Evolutionary conservation across 2,888 invertebrate species (phyloP), one percentile per base, ranked within the genome.

Genomic region (Busseola fusca): DNA sequence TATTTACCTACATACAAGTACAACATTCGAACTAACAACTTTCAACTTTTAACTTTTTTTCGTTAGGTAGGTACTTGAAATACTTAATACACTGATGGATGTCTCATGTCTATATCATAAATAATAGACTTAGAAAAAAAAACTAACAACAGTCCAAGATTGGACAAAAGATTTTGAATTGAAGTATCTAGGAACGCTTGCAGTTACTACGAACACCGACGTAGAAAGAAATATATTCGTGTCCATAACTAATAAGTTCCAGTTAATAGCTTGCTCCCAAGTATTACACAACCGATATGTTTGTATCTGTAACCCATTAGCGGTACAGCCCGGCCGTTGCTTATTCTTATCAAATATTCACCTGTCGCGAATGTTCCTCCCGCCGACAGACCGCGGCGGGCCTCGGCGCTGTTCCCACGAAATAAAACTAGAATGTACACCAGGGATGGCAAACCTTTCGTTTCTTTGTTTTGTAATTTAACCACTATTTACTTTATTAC

Each of bases 291-390:
- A 50, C 57, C 25, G 50, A 25, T 66, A 67, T 56, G 27, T 50
- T 59, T 25, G 1, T 25, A 30, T 62, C 12, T 1, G 50, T 27
- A 16, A 52, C 59, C 7, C 6, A 45, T 45, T 45, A 18, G 16
- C 18, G 18, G 21, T 56, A 27, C 3, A n/a, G 25, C 21, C 1
- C 18, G 16, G 52, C 25, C 64, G 79, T 80, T 74, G 82, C 69
- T 74, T 72, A 82, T 74, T 78, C 74, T 67, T 78, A 78, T 81
- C 76, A 77, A 78, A 82, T 82, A 86, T 83, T 84, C 84, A 87
- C 81, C 79, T 84, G 87, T 84, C 84, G 71, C 78, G 37, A 54
- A 48, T 64, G 65, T 54, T 10, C 25, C 40, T n/a, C 9, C 56
- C 27, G 37, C 5, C n/a, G 50, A 4, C 67, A 30, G 21, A 12